Evolutionary conservation across 2,797 vertebrate species (phyloP).

Genomic region (Argyrosomus regius): DNA sequence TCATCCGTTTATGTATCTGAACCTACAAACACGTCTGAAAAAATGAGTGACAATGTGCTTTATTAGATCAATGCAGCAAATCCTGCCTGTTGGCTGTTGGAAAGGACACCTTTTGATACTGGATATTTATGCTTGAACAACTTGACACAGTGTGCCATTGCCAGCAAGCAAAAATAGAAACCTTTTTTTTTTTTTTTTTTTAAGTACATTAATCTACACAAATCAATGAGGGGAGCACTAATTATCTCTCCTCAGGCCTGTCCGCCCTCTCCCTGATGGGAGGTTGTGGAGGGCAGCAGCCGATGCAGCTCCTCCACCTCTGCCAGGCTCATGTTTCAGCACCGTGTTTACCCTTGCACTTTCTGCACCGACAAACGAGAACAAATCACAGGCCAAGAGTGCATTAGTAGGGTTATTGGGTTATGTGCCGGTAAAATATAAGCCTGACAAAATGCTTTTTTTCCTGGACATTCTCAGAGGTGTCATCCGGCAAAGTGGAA

Average conservation of each 20-base stretch:
- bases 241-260: constrained; percentile 53
- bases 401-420: constrained; percentile 71
- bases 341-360: constrained; percentile 60
- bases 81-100: neutral
- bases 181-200: constrained; percentile 11
- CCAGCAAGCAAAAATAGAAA: constrained; percentile 28
- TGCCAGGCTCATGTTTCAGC: constrained; percentile 60
- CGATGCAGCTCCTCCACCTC: constrained; percentile 46
- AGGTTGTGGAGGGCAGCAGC: constrained; percentile 38
- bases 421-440: constrained; percentile 66
- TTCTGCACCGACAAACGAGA: constrained; percentile 72
- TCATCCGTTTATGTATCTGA: constrained; percentile 4
- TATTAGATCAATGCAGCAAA: constrained; percentile 3
- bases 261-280: constrained; percentile 38
- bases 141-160: constrained; percentile 5
- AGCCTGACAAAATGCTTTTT: constrained; percentile 62
- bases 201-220: constrained; percentile 54
- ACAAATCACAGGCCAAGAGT: constrained; percentile 67
- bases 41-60: neutral
- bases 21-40: constrained; percentile 13
- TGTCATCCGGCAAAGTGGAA: constrained; percentile 58
- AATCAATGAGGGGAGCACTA: constrained; percentile 51
- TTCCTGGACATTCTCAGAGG: constrained; percentile 61
- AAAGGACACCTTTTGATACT: constrained; percentile 9
- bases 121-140: constrained; percentile 30